phyloP scores from a whole-genome alignment of 2,888 invertebrate genomes.

The Tetrapedia diversipes region DNA sequence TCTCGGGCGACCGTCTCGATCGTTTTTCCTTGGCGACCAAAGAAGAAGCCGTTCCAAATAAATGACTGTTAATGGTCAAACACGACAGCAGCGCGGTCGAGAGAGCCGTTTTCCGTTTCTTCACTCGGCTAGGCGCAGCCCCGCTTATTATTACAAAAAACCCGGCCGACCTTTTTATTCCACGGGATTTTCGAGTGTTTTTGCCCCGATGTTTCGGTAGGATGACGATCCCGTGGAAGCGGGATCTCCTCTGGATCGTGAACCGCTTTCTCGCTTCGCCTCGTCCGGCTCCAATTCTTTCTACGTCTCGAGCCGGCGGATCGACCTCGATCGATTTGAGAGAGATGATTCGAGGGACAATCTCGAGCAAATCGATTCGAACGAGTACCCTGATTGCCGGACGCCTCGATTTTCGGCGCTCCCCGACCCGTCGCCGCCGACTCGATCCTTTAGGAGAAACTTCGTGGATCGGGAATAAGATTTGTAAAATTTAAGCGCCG shows the following conservation, averaged over 20 bases:
- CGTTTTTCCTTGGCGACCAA: background rate
- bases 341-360: constrained; percentile 66
- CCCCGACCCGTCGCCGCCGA: constrained; percentile 9
- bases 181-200: constrained; percentile 56
- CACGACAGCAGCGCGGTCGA: background rate
- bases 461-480: background rate
- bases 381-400: constrained; percentile 60
- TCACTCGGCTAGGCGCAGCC: constrained; percentile 23
- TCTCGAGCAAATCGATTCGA: constrained; percentile 63
- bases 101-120: constrained; percentile 41
- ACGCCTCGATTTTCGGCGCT: constrained; percentile 61
- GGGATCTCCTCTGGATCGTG: constrained; percentile 60
- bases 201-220: constrained; percentile 71
- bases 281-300: constrained; percentile 65
- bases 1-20: background rate
- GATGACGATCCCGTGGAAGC: constrained; percentile 63
- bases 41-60: constrained; percentile 34
- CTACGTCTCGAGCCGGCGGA: constrained; percentile 58
- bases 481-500: background rate
- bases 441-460: background rate
- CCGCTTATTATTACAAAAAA: constrained; percentile 41
- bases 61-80: constrained; percentile 24
- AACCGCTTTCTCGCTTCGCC: constrained; percentile 73
- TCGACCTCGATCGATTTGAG: constrained; percentile 63
- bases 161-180: constrained; percentile 38